These are phyloP conservation scores for Argya squamiceps DNA, from an alignment of 2,797 vertebrate species.

Conservation along the genomic window DNA sequence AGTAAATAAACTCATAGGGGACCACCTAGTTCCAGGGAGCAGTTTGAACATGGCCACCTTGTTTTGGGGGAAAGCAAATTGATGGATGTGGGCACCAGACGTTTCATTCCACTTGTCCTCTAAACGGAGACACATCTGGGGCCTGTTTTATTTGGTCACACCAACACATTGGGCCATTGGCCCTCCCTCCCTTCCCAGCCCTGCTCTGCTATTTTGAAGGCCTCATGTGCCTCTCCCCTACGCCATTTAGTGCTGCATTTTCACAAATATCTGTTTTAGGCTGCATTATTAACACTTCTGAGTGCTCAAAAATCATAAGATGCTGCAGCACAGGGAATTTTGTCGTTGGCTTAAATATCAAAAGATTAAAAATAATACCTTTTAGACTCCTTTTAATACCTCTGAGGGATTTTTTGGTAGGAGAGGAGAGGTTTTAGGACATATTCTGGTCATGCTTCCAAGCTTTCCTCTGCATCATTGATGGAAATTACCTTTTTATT, in stretches of 20 bases:
- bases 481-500: constrained; percentile 68
- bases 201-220: neutral
- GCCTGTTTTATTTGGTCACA: neutral
- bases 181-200: neutral
- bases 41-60: neutral
- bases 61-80: neutral
- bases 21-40: neutral
- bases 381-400: constrained; percentile 62
- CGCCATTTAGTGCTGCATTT: neutral
- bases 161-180: no score
- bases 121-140: neutral
- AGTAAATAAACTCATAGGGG: neutral
- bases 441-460: constrained; percentile 64
- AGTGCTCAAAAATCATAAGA: constrained; percentile 46
- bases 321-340: constrained; percentile 26
- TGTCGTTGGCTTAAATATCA: constrained; percentile 50
- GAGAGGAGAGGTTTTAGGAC: constrained; percentile 52
- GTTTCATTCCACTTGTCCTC: neutral
- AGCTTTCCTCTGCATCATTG: constrained; percentile 62
- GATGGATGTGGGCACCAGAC: neutral
- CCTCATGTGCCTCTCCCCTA: neutral
- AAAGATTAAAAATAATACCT: constrained; percentile 67
- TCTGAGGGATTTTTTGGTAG: constrained; percentile 61
- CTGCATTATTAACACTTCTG: constrained; percentile 40
- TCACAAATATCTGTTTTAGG: constrained; percentile 22